Base-by-base conservation (phyloP, 2,888 invertebrate species). In the Chrysodeixis includens region DNA sequence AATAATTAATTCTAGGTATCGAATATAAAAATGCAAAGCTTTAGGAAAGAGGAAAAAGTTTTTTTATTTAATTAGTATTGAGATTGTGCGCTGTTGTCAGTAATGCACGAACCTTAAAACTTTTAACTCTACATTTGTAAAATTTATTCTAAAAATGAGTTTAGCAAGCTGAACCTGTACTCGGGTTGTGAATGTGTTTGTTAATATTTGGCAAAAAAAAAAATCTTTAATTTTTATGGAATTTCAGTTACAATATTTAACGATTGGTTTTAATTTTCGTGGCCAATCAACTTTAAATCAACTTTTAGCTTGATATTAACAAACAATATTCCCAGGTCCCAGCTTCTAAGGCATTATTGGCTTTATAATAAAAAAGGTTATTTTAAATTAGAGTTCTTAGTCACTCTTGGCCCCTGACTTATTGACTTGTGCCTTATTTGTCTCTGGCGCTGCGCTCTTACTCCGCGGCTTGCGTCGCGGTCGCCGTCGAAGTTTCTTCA, bases 371-470 rank as follows among this genome's bases (percentile, higher is more conserved):
- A 9, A 6, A 56, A 12, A 1, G 12, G 30, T 26, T 3, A 53
- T 9, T 40, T 35, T 53, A 55, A 1, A 32, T 84, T 88, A 92
- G 16, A 93, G 81, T 84, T 95, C 94, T 0, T 95, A 94, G 76
- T 95, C 95, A 73, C 95, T 95, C 72, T 90, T 95, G 8, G 94
- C 90, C 9, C 93, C 92, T 0, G 90, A 85, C 68, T 95, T 96
- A 67, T 87, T 76, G 83, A 26, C 82, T 78, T 79, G 84, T 0
- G 83, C 79, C 30, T 89, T 92, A 16, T 83, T 84, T 16, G 82
- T 83, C 35, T 87, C 83, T 1, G 92, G 94, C 4, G 92, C 93
- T 12, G 93, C 93, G 76, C 95, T 94, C 68, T 93, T 94, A 81
- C 92, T 94, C 64, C 95, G 89, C 8, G 89, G 88, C 79, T 92